Evolutionary conservation across 1,140 invertebrate species (phyloP), one percentile per base, ranked within the genome.

Genomic region (Sarcophaga peregrina): DNA sequence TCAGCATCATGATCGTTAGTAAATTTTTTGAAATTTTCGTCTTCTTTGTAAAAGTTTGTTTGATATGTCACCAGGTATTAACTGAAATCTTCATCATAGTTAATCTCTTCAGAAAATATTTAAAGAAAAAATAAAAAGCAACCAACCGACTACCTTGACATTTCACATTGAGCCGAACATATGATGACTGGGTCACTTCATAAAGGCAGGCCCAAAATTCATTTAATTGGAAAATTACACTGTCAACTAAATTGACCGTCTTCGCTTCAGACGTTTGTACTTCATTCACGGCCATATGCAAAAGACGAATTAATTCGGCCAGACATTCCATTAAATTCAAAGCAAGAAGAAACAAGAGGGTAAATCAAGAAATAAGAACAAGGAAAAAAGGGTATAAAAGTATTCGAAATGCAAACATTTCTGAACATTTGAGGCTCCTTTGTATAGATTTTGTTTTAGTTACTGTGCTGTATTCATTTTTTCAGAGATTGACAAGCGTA

Each of bases 181-280:
- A 37, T 37, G 20, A 25, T 72, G 62, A 50, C 75, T 78, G 47
- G 75, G 48, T 78, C 75, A 78, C 17, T 78, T 9, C 8, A 7
- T n/a, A 68, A 68, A 8, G 20, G 50, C 50, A 47, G 25, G 8
- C 75, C 75, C 47, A 48, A 68, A 78, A 78, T 78, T 78, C 75
- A 78, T 78, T 78, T 78, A 78, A 78, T 78, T 78, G 75, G 75
- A 78, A 78, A 78, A 78, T 78, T 78, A 78, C 75, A 78, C 47
- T 78, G 75, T 50, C 75, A 78, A 52, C 6, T 17, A 50, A 78
- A 78, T 78, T 78, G 75, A 50, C 75, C 48, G 48, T 78, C 75
- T 68, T 68, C 20, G 80, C 80, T 20, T 75, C 68, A 25, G 17
- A 74, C 54, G 37, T 75, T 52, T 82, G 25, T 75, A 68, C 62